A percentile compares a stretch with the other conserved stretches of the same genome.
Evolutionary conservation across 2,113 vertebrate genomes (phyloP).

Genomic region (Oxygymnocypris stewartii): DNA sequence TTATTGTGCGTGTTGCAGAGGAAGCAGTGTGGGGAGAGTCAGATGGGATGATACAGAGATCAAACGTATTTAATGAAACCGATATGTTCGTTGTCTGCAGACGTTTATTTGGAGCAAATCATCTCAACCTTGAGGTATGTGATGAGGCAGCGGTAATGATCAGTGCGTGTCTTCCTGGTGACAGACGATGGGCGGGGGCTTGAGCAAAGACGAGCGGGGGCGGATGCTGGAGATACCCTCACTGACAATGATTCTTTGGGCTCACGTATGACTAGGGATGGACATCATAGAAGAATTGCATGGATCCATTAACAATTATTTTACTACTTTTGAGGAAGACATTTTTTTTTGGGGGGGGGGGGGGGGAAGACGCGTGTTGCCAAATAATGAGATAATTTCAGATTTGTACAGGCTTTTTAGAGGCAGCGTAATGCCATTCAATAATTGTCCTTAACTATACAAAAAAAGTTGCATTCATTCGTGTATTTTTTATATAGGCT

Average conservation of each 20-base stretch:
- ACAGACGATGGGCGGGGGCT: constrained; percentile 41
- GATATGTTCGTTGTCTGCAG: constrained; percentile 60
- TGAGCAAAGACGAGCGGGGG: constrained; percentile 53
- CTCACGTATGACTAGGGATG: constrained; percentile 14
- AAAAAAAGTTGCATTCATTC: no score
- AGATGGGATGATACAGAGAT: constrained; percentile 33
- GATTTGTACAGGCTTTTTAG: neutral
- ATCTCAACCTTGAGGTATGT: constrained; percentile 67
- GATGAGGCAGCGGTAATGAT: constrained; percentile 74
- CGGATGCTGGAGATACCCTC: constrained; percentile 72
- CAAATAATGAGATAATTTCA: neutral
- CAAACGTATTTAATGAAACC: constrained; percentile 53
- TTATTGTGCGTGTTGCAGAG: constrained; percentile 34
- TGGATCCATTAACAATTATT: neutral
- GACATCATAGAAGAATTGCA: neutral
- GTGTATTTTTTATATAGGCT: no score
- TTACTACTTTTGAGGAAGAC: neutral
- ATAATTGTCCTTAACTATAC: neutral
- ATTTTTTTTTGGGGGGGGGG: no score
- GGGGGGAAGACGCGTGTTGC: neutral
- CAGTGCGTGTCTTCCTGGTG: constrained; percentile 64
- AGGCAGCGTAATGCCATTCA: neutral
- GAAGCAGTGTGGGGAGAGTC: constrained; percentile 29
- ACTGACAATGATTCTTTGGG: constrained; percentile 64
- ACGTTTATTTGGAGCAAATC: constrained; percentile 70